These are phyloP conservation scores for Ophion ventricosus DNA, from an alignment of 2,888 invertebrate genomes.

Conservation along the genomic window DNA sequence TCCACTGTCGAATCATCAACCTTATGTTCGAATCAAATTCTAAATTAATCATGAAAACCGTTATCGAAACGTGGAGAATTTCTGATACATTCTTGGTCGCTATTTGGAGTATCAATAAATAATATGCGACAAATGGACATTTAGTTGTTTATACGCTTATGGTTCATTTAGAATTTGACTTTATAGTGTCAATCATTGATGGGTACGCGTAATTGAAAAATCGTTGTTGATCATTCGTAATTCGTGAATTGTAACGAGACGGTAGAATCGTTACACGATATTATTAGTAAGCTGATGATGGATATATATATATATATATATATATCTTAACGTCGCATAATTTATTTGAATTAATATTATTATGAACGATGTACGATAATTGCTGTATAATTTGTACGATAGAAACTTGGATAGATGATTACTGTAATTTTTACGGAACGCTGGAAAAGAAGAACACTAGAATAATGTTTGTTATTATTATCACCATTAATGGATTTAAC, in stretches of 20 bases:
- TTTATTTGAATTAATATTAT: constrained; percentile 54
- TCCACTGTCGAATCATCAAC: constrained; percentile 27
- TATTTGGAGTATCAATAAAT: constrained; percentile 2
- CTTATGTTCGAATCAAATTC: constrained; percentile 15
- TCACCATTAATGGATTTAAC: constrained; percentile 20
- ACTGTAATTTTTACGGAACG: constrained; percentile 63
- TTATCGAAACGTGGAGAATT: neutral
- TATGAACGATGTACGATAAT: constrained; percentile 52
- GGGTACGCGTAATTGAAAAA: constrained; percentile 15
- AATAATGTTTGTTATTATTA: constrained; percentile 50
- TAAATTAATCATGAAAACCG: constrained; percentile 3
- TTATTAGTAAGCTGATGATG: constrained; percentile 8
- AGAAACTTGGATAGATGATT: constrained; percentile 48
- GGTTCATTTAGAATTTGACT: constrained; percentile 36
- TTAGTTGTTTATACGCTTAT: neutral
- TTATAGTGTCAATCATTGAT: constrained; percentile 10
- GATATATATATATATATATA: neutral
- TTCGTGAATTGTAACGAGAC: constrained; percentile 49
- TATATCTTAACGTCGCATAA: constrained; percentile 39
- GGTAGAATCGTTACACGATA: constrained; percentile 61
- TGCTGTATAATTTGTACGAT: constrained; percentile 65
- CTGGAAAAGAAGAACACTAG: constrained; percentile 34
- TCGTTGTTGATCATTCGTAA: constrained; percentile 58
- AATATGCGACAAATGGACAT: neutral
- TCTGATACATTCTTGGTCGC: constrained; percentile 1